A percentile compares a stretch with the other conserved stretches of the same genome.
phyloP scores from a whole-genome alignment of 2,113 vertebrate genomes.

The Microcebus griseorufus region DNA sequence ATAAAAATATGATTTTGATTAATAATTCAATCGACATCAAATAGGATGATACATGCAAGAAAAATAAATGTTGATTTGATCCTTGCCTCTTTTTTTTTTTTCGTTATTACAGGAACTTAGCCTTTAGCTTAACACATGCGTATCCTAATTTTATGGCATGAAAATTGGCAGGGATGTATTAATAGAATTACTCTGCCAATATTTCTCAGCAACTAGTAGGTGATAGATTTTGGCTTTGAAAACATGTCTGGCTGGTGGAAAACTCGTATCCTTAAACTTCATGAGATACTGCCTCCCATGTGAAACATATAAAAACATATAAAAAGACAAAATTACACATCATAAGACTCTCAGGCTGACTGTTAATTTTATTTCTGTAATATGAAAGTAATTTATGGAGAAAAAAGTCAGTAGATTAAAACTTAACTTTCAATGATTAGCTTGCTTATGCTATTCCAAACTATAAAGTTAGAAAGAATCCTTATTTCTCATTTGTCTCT shows the following conservation, averaged over 20 bases:
- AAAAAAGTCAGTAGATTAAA: neutral
- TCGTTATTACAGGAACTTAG: neutral
- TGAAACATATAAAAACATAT: neutral
- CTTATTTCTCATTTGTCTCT: neutral
- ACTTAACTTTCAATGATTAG: neutral
- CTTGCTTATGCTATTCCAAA: neutral
- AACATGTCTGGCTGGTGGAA: neutral
- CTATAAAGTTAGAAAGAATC: neutral
- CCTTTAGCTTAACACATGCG: neutral
- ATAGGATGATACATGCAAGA: neutral
- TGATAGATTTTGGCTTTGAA: neutral
- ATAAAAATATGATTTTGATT: neutral
- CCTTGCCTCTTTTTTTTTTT: neutral
- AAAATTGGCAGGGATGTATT: neutral
- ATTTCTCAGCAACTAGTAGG: neutral
- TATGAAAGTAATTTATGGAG: too few relatives aligned
- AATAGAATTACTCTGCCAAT: neutral
- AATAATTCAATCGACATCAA: neutral
- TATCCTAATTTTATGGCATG: neutral
- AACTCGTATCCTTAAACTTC: neutral
- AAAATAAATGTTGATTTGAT: neutral
- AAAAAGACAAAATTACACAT: neutral
- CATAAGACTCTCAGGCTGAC: neutral
- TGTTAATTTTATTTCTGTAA: neutral
- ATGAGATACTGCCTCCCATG: neutral